These are phyloP conservation scores for Venusia cambrica DNA, from an alignment of 2,888 invertebrate species.

Conservation along the genomic window DNA sequence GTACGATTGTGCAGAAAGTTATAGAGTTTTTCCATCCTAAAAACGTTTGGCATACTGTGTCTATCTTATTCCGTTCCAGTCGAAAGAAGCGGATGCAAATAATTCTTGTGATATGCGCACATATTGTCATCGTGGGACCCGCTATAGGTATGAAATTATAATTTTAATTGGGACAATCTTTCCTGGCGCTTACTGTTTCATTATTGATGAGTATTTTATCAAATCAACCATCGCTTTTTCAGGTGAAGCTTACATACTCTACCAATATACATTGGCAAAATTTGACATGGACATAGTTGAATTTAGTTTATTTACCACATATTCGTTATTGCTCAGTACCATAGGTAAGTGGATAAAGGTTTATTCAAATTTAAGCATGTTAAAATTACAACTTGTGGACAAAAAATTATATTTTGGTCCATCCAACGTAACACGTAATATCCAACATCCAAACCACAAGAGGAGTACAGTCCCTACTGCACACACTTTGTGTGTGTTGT, in stretches of 20 bases:
- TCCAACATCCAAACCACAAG: too few relatives aligned
- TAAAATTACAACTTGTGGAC: too few relatives aligned
- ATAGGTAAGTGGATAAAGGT: too few relatives aligned
- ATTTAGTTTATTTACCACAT: constrained; percentile 73
- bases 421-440: too few relatives aligned
- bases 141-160: constrained; percentile 54
- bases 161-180: constrained; percentile 11
- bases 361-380: too few relatives aligned
- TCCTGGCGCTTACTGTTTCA: not conserved
- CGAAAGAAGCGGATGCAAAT: constrained; percentile 49
- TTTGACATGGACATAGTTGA: constrained; percentile 77
- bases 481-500: too few relatives aligned
- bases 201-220: constrained; percentile 2
- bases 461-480: too few relatives aligned
- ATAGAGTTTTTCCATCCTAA: constrained; percentile 56
- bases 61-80: constrained; percentile 52
- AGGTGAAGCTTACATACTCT: constrained; percentile 76
- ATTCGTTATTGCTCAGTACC: constrained; percentile 69
- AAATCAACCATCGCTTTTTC: constrained; percentile 32
- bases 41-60: constrained; percentile 65
- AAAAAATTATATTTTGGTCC: too few relatives aligned
- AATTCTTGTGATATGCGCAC: constrained; percentile 59
- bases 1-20: constrained; percentile 44
- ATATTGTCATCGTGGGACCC: constrained; percentile 68
- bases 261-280: constrained; percentile 69